phyloP scores from a whole-genome alignment of 1,140 invertebrate species.

The Heliconius himera region DNA sequence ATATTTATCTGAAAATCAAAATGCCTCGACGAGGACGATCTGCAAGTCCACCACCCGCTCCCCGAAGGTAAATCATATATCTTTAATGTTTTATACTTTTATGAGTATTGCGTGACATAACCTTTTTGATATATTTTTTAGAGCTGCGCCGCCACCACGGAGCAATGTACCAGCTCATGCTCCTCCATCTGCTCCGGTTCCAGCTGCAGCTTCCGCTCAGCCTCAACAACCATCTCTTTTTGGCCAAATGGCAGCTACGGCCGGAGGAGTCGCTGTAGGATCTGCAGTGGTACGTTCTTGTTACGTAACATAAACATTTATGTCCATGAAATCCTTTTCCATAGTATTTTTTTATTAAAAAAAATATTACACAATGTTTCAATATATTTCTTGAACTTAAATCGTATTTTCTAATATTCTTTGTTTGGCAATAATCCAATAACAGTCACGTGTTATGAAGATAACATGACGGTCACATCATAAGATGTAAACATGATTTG shows the following conservation, averaged over 20 bases:
- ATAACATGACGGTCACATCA: constrained; percentile 39
- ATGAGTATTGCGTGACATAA: constrained; percentile 36
- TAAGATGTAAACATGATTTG: constrained; percentile 53
- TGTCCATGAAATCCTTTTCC: neutral
- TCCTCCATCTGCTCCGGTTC: constrained; percentile 83
- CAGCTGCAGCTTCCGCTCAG: constrained; percentile 61
- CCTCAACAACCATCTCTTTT: constrained; percentile 86
- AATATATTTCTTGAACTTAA: constrained; percentile 22
- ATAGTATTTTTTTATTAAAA: neutral
- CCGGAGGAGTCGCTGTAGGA: constrained; percentile 94
- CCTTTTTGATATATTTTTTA: constrained; percentile 55
- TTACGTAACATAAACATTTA: constrained; percentile 60
- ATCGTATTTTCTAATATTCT: constrained; percentile 31
- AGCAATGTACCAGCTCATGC: constrained; percentile 81
- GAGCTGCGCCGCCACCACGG: constrained; percentile 76
- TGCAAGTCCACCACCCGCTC: constrained; percentile 85
- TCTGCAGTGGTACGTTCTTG: constrained; percentile 87
- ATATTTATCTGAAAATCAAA: constrained; percentile 81
- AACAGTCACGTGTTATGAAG: constrained; percentile 57
- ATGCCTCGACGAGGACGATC: constrained; percentile 90
- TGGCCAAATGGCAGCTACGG: constrained; percentile 95
- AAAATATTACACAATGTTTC: constrained; percentile 34
- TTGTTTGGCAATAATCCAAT: constrained; percentile 52
- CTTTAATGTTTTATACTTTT: neutral
- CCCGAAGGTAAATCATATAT: constrained; percentile 76